phyloP scores from a whole-genome alignment of 1,140 invertebrate species.

The Cryptotermes secundus region DNA sequence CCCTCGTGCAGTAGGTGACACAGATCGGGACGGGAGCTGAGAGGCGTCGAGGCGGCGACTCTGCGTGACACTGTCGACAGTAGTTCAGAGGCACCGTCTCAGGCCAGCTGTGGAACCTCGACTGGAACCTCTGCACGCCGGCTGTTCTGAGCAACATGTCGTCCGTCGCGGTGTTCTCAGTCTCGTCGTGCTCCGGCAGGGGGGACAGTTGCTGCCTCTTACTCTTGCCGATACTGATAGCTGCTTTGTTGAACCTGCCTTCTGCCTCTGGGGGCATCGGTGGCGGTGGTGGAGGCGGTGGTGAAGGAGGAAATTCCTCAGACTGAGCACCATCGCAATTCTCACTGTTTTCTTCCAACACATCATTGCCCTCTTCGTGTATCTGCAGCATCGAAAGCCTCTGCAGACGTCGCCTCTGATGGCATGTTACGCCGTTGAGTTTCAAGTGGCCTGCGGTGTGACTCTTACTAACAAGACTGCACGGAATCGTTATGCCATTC shows the following conservation, averaged over 20 bases:
- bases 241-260: neutral
- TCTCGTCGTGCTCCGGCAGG: no score
- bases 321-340: neutral
- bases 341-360: neutral
- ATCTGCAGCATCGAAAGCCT: neutral
- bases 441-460: neutral
- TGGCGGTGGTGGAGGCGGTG: constrained; percentile 23
- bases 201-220: neutral
- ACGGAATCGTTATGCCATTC: neutral
- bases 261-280: constrained; percentile 30
- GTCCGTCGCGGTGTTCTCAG: neutral
- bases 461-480: neutral
- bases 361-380: neutral
- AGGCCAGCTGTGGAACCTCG: neutral
- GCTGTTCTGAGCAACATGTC: neutral
- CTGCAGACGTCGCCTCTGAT: neutral
- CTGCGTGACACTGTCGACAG: neutral
- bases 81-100: neutral
- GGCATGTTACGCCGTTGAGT: neutral
- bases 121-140: neutral
- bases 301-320: neutral
- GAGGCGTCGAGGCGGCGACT: neutral
- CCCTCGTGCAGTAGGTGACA: constrained; percentile 35
- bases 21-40: constrained; percentile 27
- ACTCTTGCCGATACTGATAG: neutral